A percentile compares a stretch with the other conserved stretches of the same genome.
phyloP scores from a whole-genome alignment of 2,797 vertebrate species.

The Sebastes kiyomatsui region DNA sequence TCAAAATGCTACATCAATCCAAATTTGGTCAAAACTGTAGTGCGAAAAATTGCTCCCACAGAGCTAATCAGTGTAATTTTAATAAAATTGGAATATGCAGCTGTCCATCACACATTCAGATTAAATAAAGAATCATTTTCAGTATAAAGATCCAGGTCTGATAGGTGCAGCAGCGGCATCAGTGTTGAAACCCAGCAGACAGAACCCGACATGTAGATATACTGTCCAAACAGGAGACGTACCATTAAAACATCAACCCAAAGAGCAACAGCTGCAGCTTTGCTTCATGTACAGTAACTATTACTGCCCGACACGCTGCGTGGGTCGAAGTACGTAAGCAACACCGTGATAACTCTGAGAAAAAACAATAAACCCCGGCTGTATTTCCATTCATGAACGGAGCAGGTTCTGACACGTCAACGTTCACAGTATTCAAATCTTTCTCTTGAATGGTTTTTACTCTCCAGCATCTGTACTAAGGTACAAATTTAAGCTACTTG shows the following conservation, averaged over 20 bases:
- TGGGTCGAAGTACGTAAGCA: conserved; percentile 6
- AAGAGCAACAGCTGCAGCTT: conserved; percentile 23
- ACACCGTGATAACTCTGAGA: neutral
- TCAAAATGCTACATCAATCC: neutral
- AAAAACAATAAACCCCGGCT: neutral
- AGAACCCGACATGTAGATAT: neutral
- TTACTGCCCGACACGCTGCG: conserved; percentile 20
- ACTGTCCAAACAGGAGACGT: conserved; percentile 27
- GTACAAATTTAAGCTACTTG: neutral
- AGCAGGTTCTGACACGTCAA: conserved; percentile 43
- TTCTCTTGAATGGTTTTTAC: neutral
- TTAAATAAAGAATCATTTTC: neutral
- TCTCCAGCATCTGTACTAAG: neutral
- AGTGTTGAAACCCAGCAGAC: neutral
- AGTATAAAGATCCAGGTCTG: neutral
- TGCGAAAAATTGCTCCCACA: neutral
- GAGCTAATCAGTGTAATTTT: neutral
- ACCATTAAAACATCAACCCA: conserved; percentile 35
- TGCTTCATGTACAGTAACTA: conserved; percentile 17
- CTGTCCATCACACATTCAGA: neutral
- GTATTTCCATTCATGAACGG: neutral
- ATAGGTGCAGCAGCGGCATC: neutral
- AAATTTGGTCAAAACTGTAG: neutral
- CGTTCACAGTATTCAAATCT: neutral
- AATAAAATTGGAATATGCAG: neutral